phyloP scores from a whole-genome alignment of 2,797 vertebrate species.

The Linurgus olivaceus region DNA sequence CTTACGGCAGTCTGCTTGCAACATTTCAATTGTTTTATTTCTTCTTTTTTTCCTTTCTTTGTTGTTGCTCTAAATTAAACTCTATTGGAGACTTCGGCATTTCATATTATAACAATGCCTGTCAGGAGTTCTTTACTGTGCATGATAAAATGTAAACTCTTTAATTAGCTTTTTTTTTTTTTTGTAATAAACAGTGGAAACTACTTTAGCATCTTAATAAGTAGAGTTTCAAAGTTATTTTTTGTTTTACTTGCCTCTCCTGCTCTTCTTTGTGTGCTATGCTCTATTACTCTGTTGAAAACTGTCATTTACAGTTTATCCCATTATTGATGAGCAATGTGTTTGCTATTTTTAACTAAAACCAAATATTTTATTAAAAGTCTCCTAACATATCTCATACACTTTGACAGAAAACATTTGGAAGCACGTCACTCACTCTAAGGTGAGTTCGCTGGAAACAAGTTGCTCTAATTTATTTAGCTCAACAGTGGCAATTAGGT shows the following conservation, averaged over 20 bases:
- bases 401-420: neutral
- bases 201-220: conserved; percentile 43
- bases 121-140: conserved; percentile 54
- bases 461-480: neutral
- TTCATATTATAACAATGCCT: conserved; percentile 48
- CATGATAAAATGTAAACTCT: conserved; percentile 57
- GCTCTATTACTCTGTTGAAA: conserved; percentile 16
- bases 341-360: conserved; percentile 29
- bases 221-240: conserved; percentile 11
- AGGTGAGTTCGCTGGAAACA: neutral
- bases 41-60: conserved; percentile 32
- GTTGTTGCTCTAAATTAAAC: conserved; percentile 66
- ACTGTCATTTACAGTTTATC: neutral
- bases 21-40: conserved; percentile 54
- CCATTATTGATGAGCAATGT: neutral
- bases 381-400: neutral
- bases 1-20: neutral
- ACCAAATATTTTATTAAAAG: neutral
- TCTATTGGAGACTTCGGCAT: conserved; percentile 46
- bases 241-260: neutral
- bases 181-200: conserved; percentile 51
- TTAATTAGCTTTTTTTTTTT: conserved; percentile 63
- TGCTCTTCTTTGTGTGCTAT: neutral
- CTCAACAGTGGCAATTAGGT: neutral
- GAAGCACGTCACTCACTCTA: neutral